A percentile compares a stretch with the other conserved stretches of the same genome.
Conservation (phyloP, 2,113 vertebrate species). For the Dasyurus viverrinus region DNA sequence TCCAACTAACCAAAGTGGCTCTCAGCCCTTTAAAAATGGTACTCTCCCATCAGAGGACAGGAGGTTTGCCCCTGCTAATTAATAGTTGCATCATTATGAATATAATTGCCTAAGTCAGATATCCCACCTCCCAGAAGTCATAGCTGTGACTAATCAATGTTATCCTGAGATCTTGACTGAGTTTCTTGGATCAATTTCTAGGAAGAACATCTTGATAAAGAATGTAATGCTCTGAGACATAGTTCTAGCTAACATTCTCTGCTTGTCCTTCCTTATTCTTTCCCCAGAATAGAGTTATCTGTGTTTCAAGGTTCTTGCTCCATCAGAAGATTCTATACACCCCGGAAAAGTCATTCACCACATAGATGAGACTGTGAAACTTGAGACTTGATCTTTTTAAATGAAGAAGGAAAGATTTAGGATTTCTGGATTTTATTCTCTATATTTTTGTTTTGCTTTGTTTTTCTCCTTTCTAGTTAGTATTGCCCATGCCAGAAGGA, state of each 20-base stretch:
- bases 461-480: background rate
- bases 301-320: background rate
- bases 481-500: background rate
- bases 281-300: background rate
- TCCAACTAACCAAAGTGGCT: background rate
- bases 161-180: background rate
- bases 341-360: background rate
- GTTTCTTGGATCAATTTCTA: background rate
- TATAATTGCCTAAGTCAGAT: background rate
- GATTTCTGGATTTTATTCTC: background rate
- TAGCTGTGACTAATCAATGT: background rate
- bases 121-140: background rate
- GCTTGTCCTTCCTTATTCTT: background rate
- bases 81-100: background rate
- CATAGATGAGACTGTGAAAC: background rate
- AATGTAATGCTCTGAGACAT: background rate
- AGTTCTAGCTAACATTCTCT: background rate
- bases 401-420: background rate
- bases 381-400: background rate
- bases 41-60: background rate
- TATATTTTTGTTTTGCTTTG: background rate
- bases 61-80: background rate
- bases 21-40: background rate
- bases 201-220: background rate
- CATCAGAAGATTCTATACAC: background rate